Conservation (phyloP, 1,140 invertebrate species). For the Hypothenemus hampei region DNA sequence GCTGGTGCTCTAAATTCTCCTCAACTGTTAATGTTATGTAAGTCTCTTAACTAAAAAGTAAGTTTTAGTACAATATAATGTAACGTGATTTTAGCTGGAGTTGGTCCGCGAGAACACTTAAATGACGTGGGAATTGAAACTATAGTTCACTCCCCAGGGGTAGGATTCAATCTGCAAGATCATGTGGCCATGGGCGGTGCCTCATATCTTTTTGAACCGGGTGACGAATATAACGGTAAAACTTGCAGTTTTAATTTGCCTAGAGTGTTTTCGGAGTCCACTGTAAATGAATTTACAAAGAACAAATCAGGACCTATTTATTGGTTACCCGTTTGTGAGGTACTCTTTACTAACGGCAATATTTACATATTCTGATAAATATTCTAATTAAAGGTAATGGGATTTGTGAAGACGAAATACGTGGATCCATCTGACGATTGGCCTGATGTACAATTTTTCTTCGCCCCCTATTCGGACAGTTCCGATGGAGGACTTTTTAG, state of each 20-base stretch:
- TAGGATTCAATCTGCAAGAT: slow-evolving; percentile 72
- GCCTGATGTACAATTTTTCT: slow-evolving; percentile 74
- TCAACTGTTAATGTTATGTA: slow-evolving; percentile 72
- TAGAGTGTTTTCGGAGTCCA: slow-evolving; percentile 49
- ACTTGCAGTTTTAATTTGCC: slow-evolving; percentile 57
- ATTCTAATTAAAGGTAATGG: slow-evolving; percentile 49
- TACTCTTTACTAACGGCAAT: slow-evolving; percentile 4
- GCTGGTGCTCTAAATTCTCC: slow-evolving; percentile 69
- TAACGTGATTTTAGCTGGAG: slow-evolving; percentile 33
- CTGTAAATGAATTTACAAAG: slow-evolving; percentile 53
- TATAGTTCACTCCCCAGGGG: slow-evolving; percentile 60
- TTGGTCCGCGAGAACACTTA: slow-evolving; percentile 64
- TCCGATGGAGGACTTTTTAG: slow-evolving; percentile 70
- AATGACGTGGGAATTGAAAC: slow-evolving; percentile 54
- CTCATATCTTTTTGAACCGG: slow-evolving; percentile 46
- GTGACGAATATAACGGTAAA: slow-evolving; percentile 46
- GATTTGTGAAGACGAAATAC: slow-evolving; percentile 70
- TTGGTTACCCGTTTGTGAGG: slow-evolving; percentile 63
- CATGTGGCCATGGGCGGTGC: slow-evolving; percentile 61
- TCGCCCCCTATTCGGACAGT: slow-evolving; percentile 64
- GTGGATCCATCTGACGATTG: slow-evolving; percentile 58
- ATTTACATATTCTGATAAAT: neutral
- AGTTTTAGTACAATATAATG: too few relatives aligned
- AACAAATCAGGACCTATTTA: slow-evolving; percentile 59
- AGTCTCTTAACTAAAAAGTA: too few relatives aligned